A percentile compares a stretch with the other conserved stretches of the same genome.
Evolutionary conservation across 64 coral and sea anemone genomes (phyloP).

Genomic region (Porites lutea): DNA sequence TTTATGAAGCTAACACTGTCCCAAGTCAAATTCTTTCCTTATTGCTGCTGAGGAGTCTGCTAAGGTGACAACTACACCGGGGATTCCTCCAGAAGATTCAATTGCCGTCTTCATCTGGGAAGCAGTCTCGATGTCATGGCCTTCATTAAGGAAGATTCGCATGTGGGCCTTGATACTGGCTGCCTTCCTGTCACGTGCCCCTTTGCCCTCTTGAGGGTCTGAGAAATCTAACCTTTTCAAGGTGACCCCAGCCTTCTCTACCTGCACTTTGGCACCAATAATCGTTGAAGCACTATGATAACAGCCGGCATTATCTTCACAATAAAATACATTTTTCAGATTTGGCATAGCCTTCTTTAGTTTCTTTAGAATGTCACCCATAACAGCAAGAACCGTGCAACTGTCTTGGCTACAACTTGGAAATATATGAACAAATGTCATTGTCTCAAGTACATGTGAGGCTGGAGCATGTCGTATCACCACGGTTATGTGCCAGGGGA

Average conservation of each 20-base stretch:
- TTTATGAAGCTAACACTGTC: slow-evolving; percentile 34
- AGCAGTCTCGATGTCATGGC: slow-evolving; percentile 28
- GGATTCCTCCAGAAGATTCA: background rate
- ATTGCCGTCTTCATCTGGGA: slow-evolving; percentile 17
- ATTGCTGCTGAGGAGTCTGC: background rate
- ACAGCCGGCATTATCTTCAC: background rate
- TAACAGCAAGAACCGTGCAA: slow-evolving; percentile 23
- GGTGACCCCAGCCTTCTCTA: background rate
- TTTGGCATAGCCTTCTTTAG: background rate
- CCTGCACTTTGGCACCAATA: background rate
- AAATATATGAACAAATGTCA: slow-evolving; percentile 49
- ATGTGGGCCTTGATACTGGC: slow-evolving; percentile 19
- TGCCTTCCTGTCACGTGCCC: slow-evolving; percentile 28
- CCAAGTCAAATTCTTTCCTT: too few species aligned
- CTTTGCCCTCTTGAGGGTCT: slow-evolving; percentile 37
- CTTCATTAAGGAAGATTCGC: background rate
- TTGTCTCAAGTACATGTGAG: background rate
- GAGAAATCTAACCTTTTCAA: background rate
- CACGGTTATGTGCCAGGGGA: background rate
- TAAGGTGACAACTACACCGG: background rate
- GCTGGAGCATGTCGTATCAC: background rate
- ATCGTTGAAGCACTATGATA: background rate
- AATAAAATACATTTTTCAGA: background rate
- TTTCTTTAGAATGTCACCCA: background rate
- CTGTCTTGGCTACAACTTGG: slow-evolving; percentile 35